phyloP scores from a whole-genome alignment of 2,888 invertebrate species.

The Leptinotarsa haldemani region DNA sequence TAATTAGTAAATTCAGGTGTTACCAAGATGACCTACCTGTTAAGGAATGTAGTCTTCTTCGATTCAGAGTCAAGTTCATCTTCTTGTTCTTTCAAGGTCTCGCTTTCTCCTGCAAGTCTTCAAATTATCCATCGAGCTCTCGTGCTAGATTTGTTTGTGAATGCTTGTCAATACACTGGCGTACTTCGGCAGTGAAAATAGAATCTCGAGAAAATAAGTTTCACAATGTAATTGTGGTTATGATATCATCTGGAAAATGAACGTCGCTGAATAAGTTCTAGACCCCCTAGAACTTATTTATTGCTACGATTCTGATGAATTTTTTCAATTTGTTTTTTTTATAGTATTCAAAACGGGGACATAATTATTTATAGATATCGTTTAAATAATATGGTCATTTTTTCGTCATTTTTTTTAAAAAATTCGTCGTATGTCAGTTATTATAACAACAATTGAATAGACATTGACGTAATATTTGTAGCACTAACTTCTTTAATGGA shows the following conservation, averaged over 20 bases:
- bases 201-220: neutral
- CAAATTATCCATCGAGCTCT: conserved; percentile 37
- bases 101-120: conserved; percentile 51
- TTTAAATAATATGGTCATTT: no score
- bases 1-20: conserved; percentile 29
- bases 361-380: no score
- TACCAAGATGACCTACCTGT: conserved; percentile 47
- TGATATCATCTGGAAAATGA: neutral
- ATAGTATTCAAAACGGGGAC: no score
- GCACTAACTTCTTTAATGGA: no score
- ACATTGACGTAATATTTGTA: no score
- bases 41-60: conserved; percentile 50
- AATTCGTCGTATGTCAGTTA: no score
- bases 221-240: neutral
- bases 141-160: conserved; percentile 44
- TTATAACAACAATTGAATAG: no score
- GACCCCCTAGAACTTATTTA: no score
- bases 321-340: no score
- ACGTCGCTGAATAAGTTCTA: neutral
- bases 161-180: conserved; percentile 33
- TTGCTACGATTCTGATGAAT: no score
- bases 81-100: conserved; percentile 51
- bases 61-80: conserved; percentile 51
- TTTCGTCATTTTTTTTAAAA: no score
- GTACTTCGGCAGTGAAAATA: conserved; percentile 8